phyloP scores from a whole-genome alignment of 1,140 invertebrate genomes.

The Lepidurus apus region DNA sequence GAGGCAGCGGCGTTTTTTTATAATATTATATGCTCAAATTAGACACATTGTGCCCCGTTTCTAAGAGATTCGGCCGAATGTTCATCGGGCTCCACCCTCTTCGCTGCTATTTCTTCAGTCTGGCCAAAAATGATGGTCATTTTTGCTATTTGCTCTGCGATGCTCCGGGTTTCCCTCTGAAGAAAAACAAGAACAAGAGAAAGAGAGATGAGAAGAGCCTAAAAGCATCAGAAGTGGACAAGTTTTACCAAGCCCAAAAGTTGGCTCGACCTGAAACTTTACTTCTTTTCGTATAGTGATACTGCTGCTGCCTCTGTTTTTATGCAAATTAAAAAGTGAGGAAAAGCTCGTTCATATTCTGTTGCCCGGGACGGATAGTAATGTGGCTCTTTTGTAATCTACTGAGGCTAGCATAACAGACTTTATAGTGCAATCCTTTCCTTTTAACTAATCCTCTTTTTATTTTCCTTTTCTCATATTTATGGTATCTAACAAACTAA shows the following conservation, averaged over 20 bases:
- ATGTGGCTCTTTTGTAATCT: conserved; percentile 10
- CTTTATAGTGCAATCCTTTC: background rate
- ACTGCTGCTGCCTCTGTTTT: background rate
- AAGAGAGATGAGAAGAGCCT: background rate
- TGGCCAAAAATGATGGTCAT: background rate
- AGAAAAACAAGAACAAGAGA: background rate
- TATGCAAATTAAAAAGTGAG: background rate
- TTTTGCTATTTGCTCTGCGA: background rate
- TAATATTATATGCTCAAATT: background rate
- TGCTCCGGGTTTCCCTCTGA: background rate
- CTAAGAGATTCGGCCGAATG: conserved; percentile 1
- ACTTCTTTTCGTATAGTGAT: background rate
- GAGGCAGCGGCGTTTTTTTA: background rate
- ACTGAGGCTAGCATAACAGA: background rate
- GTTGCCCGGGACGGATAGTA: background rate
- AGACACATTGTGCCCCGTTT: conserved; percentile 6
- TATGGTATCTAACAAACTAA: background rate
- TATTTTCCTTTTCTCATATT: background rate
- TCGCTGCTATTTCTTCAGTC: background rate
- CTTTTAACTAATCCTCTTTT: background rate
- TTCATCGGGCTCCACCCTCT: background rate
- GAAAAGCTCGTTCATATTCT: background rate
- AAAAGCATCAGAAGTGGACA: background rate
- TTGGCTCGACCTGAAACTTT: background rate
- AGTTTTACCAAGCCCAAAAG: background rate